Conservation (phyloP, 2,113 vertebrate genomes). For the Neomonachus schauinslandi region DNA sequence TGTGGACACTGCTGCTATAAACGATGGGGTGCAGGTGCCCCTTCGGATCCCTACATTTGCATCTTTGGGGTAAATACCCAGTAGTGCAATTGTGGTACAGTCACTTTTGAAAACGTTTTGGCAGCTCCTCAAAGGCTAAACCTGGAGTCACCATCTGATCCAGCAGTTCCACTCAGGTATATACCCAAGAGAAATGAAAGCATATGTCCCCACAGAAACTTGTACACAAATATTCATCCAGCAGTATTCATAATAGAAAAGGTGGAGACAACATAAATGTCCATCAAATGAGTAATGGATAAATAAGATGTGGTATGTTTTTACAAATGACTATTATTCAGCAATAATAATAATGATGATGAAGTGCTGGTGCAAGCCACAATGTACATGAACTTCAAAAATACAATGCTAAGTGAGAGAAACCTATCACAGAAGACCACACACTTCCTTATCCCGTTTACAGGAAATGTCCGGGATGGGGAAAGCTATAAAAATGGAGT, state of each 20-base stretch:
- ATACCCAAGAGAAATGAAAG: neutral
- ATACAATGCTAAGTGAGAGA: neutral
- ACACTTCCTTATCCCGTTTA: neutral
- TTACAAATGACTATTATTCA: neutral
- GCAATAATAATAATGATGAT: neutral
- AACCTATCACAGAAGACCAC: neutral
- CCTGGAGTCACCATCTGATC: neutral
- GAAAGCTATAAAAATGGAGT: neutral
- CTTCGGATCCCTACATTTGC: too few relatives aligned
- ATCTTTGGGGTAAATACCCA: too few relatives aligned
- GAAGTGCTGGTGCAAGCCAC: neutral
- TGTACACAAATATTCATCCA: neutral
- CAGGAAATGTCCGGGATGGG: neutral
- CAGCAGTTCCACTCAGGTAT: neutral
- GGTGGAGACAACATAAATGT: neutral
- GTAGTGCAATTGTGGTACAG: neutral
- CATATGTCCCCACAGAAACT: neutral
- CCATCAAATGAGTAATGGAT: neutral
- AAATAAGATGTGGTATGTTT: neutral
- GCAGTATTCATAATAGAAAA: neutral
- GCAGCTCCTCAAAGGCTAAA: neutral
- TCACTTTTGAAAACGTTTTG: neutral
- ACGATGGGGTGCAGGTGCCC: too few relatives aligned
- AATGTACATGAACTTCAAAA: neutral
- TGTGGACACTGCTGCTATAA: too few relatives aligned